Conservation (phyloP, 2,113 vertebrate species). For the Brevimyrus niger region DNA sequence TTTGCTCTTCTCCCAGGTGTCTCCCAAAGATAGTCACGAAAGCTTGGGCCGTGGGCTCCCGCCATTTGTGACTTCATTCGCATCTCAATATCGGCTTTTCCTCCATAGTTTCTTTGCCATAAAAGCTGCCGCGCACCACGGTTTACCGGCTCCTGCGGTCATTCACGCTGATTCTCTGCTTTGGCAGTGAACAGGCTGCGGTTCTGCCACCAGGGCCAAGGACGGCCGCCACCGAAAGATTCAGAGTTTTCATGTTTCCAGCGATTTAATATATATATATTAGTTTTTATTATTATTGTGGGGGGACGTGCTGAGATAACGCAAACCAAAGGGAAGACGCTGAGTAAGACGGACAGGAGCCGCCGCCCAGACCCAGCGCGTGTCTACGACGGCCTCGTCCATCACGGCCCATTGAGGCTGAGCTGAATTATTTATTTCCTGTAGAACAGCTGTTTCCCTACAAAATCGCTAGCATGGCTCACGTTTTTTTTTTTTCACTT, state of each 20-base stretch:
- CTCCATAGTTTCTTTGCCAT: background rate
- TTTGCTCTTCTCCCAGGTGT: background rate
- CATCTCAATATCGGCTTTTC: background rate
- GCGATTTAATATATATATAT: no score
- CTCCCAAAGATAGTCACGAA: background rate
- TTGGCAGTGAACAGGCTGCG: conserved; percentile 7
- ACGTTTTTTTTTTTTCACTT: background rate
- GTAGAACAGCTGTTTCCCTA: background rate
- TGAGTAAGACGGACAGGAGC: background rate
- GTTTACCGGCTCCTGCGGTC: background rate
- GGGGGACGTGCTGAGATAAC: background rate
- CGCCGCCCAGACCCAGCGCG: background rate
- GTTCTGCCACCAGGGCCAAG: background rate
- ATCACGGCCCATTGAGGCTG: background rate
- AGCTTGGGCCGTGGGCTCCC: background rate
- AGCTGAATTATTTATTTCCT: background rate
- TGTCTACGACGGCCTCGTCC: background rate
- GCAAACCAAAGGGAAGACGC: background rate
- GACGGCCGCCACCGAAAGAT: background rate
- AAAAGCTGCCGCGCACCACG: background rate
- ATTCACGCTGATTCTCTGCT: background rate
- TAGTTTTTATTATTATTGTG: background rate
- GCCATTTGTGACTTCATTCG: background rate
- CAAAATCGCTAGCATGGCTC: background rate
- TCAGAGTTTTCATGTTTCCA: background rate